Conservation (phyloP, 2,113 vertebrate species). For the Saimiri boliviensis region DNA sequence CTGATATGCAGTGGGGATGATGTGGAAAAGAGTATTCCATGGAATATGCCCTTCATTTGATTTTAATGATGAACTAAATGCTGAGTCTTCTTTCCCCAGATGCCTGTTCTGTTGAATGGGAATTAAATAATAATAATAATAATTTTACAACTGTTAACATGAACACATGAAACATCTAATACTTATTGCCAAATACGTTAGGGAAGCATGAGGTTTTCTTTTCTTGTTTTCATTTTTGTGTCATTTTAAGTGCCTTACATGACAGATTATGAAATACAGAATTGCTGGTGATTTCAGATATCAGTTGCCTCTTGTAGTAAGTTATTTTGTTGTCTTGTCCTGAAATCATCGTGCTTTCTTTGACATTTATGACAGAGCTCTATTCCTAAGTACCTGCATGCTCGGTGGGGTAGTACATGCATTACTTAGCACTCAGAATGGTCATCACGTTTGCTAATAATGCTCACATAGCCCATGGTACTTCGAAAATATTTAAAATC, state of each 20-base stretch:
- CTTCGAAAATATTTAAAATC: slow-evolving; percentile 33
- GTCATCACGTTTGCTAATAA: neutral
- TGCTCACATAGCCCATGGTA: neutral
- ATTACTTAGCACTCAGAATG: neutral
- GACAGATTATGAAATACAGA: neutral
- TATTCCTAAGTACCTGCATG: neutral
- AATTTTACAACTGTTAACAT: neutral
- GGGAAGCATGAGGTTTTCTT: neutral
- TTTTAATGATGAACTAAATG: slow-evolving; percentile 11
- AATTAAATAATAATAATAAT: neutral
- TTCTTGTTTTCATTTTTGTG: neutral
- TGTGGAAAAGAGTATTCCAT: neutral
- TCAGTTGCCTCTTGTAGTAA: neutral
- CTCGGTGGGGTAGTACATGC: neutral
- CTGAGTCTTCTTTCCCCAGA: neutral
- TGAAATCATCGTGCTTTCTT: neutral
- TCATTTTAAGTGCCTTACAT: neutral
- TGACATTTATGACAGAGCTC: neutral
- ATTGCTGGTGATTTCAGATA: neutral
- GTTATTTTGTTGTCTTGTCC: neutral
- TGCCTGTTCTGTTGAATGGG: neutral
- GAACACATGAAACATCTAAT: neutral
- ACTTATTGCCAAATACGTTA: neutral
- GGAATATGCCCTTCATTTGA: neutral
- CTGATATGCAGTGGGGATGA: neutral